phyloP scores from a whole-genome alignment of 2,888 invertebrate species.

The Linyphia triangularis region DNA sequence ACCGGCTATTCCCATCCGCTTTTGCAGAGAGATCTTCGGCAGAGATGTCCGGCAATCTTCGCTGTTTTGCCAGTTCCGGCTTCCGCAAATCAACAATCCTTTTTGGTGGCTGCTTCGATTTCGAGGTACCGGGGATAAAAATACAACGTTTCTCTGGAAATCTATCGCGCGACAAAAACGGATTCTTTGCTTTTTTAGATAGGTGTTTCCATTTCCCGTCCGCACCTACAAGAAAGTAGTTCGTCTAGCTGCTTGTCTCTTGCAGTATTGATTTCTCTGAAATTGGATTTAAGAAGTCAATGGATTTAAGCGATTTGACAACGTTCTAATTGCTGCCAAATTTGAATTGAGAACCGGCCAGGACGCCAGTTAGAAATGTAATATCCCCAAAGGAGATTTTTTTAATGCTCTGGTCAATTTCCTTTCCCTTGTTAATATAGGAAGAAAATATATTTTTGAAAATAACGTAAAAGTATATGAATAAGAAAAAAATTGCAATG shows the following conservation, averaged over 20 bases:
- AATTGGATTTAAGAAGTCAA: too few relatives aligned
- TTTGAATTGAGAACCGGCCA: too few relatives aligned
- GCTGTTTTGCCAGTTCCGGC: background rate
- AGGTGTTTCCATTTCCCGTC: conserved; percentile 11
- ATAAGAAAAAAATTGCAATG: too few relatives aligned
- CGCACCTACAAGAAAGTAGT: background rate
- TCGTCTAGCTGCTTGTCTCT: too few relatives aligned
- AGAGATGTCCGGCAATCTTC: background rate
- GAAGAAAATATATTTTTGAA: too few relatives aligned
- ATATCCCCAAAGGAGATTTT: too few relatives aligned
- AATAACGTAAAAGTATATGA: too few relatives aligned
- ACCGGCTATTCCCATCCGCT: background rate
- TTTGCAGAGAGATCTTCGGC: background rate
- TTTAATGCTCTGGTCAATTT: too few relatives aligned
- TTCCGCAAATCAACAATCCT: background rate
- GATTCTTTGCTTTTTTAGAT: conserved; percentile 36
- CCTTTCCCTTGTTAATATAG: too few relatives aligned
- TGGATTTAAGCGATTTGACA: too few relatives aligned
- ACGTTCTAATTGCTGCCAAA: too few relatives aligned
- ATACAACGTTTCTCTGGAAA: background rate
- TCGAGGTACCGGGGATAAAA: background rate
- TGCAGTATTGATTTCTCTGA: background rate
- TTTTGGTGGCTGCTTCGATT: background rate
- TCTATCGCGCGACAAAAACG: background rate
- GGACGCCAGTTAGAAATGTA: too few relatives aligned